A percentile compares a stretch with the other conserved stretches of the same genome.
phyloP scores from a whole-genome alignment of 1,140 invertebrate genomes.

The Papilio xuthus region DNA sequence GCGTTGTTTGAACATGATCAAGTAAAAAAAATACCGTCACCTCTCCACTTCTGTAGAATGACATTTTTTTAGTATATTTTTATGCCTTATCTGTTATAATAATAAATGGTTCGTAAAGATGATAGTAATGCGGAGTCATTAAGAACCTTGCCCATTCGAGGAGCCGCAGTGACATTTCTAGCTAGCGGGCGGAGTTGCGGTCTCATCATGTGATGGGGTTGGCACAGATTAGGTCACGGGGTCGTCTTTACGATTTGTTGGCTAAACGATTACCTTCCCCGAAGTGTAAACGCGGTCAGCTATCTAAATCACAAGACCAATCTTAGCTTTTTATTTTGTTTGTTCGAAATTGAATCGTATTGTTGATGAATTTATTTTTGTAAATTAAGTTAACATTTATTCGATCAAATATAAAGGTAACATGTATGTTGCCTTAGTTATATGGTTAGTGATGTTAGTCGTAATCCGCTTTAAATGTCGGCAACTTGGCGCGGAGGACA shows the following conservation, averaged over 20 bases:
- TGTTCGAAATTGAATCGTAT: neutral
- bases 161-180: slow-evolving; percentile 54
- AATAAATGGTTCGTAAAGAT: slow-evolving; percentile 40
- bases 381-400: too few species aligned
- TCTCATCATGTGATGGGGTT: slow-evolving; percentile 47
- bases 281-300: slow-evolving; percentile 27
- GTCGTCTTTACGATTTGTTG: slow-evolving; percentile 59
- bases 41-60: neutral
- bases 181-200: slow-evolving; percentile 56
- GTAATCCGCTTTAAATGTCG: neutral
- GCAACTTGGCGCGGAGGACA: neutral
- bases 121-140: slow-evolving; percentile 43
- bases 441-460: neutral
- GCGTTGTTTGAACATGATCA: neutral
- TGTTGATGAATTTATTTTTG: neutral
- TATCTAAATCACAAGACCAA: slow-evolving; percentile 29
- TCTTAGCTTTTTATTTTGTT: neutral
- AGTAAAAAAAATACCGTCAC: neutral
- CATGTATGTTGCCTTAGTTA: too few species aligned
- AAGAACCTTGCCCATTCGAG: slow-evolving; percentile 40
- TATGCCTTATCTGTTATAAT: neutral
- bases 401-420: too few species aligned
- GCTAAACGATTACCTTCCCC: slow-evolving; percentile 38
- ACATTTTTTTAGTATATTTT: neutral
- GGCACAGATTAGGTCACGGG: slow-evolving; percentile 57